Evolutionary conservation across 2,888 invertebrate species (phyloP).

Genomic region (Drosophila villosipedis): DNA sequence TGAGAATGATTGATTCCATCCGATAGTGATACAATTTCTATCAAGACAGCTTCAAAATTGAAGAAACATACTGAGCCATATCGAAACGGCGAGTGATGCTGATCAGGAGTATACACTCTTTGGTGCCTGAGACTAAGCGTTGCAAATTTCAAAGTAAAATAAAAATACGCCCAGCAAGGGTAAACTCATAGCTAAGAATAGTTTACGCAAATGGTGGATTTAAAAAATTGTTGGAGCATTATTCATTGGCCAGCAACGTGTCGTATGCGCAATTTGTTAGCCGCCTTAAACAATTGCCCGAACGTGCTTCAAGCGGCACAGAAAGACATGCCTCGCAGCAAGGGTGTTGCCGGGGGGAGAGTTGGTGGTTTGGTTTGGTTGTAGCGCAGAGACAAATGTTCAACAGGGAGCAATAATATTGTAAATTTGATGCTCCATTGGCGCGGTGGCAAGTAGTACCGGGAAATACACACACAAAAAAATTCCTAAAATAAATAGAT

Average conservation of each 20-base stretch:
- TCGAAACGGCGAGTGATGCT: background rate
- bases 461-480: background rate
- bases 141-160: background rate
- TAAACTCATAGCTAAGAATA: slow-evolving; percentile 31
- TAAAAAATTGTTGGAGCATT: slow-evolving; percentile 41
- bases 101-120: background rate
- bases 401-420: slow-evolving; percentile 79
- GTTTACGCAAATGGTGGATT: slow-evolving; percentile 58
- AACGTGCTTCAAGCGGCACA: slow-evolving; percentile 53
- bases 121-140: background rate
- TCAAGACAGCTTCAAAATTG: background rate
- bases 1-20: no score
- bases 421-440: slow-evolving; percentile 69
- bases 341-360: background rate
- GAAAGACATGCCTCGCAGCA: background rate
- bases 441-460: slow-evolving; percentile 13
- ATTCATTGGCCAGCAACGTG: slow-evolving; percentile 38
- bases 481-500: background rate
- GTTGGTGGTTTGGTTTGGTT: background rate
- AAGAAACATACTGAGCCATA: background rate
- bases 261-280: slow-evolving; percentile 69
- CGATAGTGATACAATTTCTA: no score
- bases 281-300: slow-evolving; percentile 70
- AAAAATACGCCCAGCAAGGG: background rate
- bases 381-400: slow-evolving; percentile 56